Evolutionary conservation across 2,113 vertebrate species (phyloP).

Genomic region (Mus spicilegus): DNA sequence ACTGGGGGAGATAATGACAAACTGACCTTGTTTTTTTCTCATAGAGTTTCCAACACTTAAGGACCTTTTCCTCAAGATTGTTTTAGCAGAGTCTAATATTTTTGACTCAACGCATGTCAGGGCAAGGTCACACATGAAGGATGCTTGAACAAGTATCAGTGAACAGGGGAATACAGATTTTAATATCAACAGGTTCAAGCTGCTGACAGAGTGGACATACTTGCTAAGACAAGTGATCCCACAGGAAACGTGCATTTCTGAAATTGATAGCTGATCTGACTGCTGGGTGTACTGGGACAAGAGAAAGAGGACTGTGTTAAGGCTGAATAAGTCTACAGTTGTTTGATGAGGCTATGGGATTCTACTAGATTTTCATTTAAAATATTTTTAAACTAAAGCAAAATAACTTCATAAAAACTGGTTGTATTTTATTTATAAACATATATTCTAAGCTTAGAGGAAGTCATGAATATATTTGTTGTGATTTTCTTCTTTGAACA

Average conservation of each 20-base stretch:
- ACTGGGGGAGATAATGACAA: neutral
- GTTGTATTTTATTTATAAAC: neutral
- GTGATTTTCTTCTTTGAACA: neutral
- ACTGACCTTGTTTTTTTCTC: neutral
- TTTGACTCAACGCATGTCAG: slow-evolving; percentile 53
- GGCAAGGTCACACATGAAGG: slow-evolving; percentile 60
- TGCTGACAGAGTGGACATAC: slow-evolving; percentile 75
- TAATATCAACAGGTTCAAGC: slow-evolving; percentile 72
- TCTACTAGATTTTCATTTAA: neutral
- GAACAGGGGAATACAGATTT: slow-evolving; percentile 72
- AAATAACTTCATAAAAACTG: neutral
- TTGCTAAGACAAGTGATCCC: slow-evolving; percentile 69
- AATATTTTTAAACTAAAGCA: slow-evolving; percentile 14
- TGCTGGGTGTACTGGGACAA: slow-evolving; percentile 51
- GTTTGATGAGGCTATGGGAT: slow-evolving; percentile 8
- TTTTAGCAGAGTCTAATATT: slow-evolving; percentile 17
- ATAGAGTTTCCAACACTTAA: neutral
- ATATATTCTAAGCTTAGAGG: neutral
- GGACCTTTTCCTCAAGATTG: neutral
- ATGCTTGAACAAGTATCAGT: slow-evolving; percentile 52
- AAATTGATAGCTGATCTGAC: slow-evolving; percentile 62
- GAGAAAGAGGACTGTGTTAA: neutral
- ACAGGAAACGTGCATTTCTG: slow-evolving; percentile 67
- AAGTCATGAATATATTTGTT: neutral
- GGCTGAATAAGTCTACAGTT: slow-evolving; percentile 46